Percentiles rank a stretch among this genome's conserved stretches.
Conservation (phyloP, 92 coral and sea anemone genomes). For the Epizoanthus stellaris region DNA sequence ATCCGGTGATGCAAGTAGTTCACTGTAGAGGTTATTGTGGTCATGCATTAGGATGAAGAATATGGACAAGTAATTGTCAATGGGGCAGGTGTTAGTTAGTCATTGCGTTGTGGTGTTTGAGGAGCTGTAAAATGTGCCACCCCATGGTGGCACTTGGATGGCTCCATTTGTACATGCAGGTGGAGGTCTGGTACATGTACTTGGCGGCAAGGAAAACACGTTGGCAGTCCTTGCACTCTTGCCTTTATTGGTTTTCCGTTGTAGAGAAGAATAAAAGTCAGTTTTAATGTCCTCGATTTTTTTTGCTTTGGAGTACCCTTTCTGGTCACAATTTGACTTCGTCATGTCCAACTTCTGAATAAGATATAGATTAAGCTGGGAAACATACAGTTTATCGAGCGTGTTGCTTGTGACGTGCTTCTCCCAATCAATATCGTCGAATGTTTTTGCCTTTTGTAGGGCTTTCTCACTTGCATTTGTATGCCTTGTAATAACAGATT, state of each 20-base stretch:
- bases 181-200: constrained; percentile 9
- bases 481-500: constrained; percentile 12
- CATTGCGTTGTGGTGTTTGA: constrained; percentile 13
- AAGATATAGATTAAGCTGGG: constrained; percentile 31
- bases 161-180: constrained; percentile 11
- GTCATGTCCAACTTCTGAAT: constrained; percentile 22
- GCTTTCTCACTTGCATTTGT: constrained; percentile 28
- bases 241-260: too few species aligned
- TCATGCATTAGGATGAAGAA: constrained; percentile 40
- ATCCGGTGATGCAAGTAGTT: constrained; percentile 15
- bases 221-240: too few species aligned
- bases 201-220: too few species aligned
- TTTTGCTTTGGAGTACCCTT: constrained; percentile 20
- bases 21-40: constrained; percentile 22
- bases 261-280: constrained; percentile 5
- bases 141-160: constrained; percentile 60
- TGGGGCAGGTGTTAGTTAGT: constrained; percentile 58
- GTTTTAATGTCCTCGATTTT: constrained; percentile 27
- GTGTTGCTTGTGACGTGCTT: constrained; percentile 12
- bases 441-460: constrained; percentile 36
- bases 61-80: constrained; percentile 57
- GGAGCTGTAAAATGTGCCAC: constrained; percentile 23
- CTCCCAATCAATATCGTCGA: constrained; percentile 33
- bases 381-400: constrained; percentile 5
- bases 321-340: constrained; percentile 17